Conservation (phyloP, 2,797 vertebrate species). For the Catostomus latipinnis region DNA sequence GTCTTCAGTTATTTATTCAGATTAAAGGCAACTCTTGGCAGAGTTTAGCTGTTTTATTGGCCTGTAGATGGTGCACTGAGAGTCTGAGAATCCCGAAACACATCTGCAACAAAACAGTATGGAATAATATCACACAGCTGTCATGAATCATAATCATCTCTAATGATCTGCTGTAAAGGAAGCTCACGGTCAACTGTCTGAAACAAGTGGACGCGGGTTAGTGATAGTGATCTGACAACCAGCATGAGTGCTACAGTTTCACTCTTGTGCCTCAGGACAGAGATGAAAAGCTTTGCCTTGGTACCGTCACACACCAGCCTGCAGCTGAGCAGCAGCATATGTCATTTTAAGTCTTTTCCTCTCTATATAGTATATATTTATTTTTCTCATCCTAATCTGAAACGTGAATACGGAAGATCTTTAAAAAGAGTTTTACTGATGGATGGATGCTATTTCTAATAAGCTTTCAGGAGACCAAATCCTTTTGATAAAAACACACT, state of each 20-base stretch:
- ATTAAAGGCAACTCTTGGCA: too few relatives aligned
- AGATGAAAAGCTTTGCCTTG: constrained; percentile 85
- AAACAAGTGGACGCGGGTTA: constrained; percentile 40
- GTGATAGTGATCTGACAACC: constrained; percentile 69
- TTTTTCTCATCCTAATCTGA: background rate
- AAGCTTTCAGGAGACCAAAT: too few relatives aligned
- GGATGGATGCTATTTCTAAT: background rate
- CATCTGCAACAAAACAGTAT: background rate
- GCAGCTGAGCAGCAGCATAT: constrained; percentile 78
- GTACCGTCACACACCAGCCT: constrained; percentile 78
- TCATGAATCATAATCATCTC: background rate
- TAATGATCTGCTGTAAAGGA: background rate
- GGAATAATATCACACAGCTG: background rate
- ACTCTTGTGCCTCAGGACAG: constrained; percentile 75
- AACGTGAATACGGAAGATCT: background rate
- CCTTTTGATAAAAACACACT: too few relatives aligned
- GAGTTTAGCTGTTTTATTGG: too few relatives aligned
- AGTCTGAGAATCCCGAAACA: background rate
- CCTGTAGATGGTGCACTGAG: too few relatives aligned
- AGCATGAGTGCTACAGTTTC: constrained; percentile 68
- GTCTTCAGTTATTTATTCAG: too few relatives aligned
- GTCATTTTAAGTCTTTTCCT: constrained; percentile 73
- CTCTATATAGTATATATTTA: too few relatives aligned
- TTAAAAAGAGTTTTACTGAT: background rate
- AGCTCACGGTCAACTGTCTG: background rate